phyloP scores from a whole-genome alignment of 2,888 invertebrate species.

The Amaurobius ferox region DNA sequence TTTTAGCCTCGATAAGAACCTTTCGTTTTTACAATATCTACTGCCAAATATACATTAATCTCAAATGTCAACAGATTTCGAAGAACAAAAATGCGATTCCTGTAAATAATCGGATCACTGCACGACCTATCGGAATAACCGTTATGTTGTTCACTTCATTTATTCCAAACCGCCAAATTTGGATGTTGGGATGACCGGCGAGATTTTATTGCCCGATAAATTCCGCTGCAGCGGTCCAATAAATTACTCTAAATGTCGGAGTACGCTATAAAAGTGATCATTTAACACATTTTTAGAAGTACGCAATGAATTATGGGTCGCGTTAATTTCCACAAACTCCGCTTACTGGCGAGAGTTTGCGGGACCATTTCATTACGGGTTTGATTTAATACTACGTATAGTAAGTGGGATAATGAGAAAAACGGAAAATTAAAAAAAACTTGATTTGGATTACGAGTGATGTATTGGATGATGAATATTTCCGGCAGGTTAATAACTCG shows the following conservation, averaged over 20 bases:
- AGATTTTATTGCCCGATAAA: conserved; percentile 67
- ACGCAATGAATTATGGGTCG: conserved; percentile 50
- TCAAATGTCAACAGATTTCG: too few species aligned
- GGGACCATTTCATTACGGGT: conserved; percentile 45
- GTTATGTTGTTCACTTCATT: conserved; percentile 38
- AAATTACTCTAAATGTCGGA: conserved; percentile 56
- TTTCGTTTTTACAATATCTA: too few species aligned
- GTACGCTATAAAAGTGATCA: conserved; percentile 65
- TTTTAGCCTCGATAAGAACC: too few species aligned
- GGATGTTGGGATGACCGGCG: conserved; percentile 16
- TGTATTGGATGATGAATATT: too few species aligned
- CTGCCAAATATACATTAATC: too few species aligned
- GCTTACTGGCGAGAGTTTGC: conserved; percentile 30
- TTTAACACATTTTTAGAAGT: conserved; percentile 63
- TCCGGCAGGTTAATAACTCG: too few species aligned
- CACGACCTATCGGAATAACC: conserved; percentile 25
- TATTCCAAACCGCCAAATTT: not conserved
- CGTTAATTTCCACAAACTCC: conserved; percentile 42
- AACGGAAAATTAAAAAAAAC: not conserved
- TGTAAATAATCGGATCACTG: too few species aligned
- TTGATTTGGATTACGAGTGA: too few species aligned
- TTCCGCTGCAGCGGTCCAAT: conserved; percentile 37
- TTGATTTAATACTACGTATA: not conserved
- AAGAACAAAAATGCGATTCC: too few species aligned
- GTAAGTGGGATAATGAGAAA: not conserved